Conservation (phyloP, 1,140 invertebrate species). For the Bombus cullumanus region DNA sequence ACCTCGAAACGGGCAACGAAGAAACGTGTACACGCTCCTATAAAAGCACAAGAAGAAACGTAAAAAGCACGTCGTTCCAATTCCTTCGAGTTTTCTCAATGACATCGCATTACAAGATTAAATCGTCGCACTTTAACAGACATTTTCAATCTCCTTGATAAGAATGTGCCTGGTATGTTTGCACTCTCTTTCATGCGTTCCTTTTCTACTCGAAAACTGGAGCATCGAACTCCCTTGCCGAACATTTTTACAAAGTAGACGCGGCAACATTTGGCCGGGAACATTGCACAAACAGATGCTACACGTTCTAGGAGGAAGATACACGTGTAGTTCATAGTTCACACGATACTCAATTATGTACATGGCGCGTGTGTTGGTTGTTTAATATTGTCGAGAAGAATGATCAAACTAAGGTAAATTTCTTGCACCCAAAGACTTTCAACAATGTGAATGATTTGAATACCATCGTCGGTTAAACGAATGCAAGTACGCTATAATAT, state of each 20-base stretch:
- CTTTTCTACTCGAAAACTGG: conserved; percentile 43
- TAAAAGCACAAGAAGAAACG: not conserved
- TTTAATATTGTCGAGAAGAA: too few species aligned
- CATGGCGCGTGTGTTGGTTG: too few species aligned
- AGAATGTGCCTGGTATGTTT: conserved; percentile 41
- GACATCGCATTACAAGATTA: conserved; percentile 65
- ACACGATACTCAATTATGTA: too few species aligned
- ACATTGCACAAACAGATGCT: conserved; percentile 28
- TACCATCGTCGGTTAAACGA: too few species aligned
- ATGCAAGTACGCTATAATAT: too few species aligned
- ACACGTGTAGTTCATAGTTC: too few species aligned
- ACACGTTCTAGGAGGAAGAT: not conserved
- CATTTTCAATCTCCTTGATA: conserved; percentile 67
- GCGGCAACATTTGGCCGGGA: conserved; percentile 35
- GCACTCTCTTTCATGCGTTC: conserved; percentile 30
- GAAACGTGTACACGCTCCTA: not conserved
- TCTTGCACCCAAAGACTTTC: too few species aligned
- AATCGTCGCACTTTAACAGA: conserved; percentile 69
- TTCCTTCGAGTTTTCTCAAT: conserved; percentile 65
- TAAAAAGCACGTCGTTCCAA: conserved; percentile 43
- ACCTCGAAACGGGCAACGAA: not conserved
- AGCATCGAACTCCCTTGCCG: conserved; percentile 48
- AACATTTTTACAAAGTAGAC: conserved; percentile 49
- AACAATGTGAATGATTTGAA: too few species aligned
- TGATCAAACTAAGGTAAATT: too few species aligned